Percentiles rank a stretch among this genome's conserved stretches.
Conservation (phyloP, 1,140 invertebrate species). For the Listronotus bonariensis region DNA sequence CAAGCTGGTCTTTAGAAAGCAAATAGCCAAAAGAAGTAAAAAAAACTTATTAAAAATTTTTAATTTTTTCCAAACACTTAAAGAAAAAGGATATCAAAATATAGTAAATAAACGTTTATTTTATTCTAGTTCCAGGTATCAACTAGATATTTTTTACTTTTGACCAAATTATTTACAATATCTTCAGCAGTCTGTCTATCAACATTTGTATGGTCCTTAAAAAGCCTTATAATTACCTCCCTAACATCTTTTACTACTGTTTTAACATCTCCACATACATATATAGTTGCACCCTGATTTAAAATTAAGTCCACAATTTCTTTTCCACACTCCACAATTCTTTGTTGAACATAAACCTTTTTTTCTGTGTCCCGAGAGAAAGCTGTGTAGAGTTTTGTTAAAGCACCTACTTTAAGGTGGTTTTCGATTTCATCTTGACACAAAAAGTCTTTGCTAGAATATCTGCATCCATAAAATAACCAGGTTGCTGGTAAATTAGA, state of each 20-base stretch:
- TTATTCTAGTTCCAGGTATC: conserved; percentile 16
- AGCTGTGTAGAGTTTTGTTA: conserved; percentile 64
- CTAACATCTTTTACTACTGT: conserved; percentile 73
- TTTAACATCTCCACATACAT: conserved; percentile 78
- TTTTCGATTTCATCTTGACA: conserved; percentile 63
- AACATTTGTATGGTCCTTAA: conserved; percentile 6
- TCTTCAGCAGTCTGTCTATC: conserved; percentile 13
- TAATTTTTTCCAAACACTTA: no score
- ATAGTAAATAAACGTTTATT: no score
- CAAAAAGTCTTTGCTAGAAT: conserved; percentile 67
- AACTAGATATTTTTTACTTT: conserved; percentile 21
- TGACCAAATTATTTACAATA: conserved; percentile 10
- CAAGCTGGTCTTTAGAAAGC: no score
- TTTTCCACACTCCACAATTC: conserved; percentile 60
- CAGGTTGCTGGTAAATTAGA: conserved; percentile 58
- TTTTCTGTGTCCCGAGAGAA: conserved; percentile 68
- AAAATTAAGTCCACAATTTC: conserved; percentile 64
- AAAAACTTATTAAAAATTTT: no score
- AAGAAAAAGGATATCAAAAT: no score
- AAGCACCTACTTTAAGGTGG: conserved; percentile 57
- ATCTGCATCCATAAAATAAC: conserved; percentile 79
- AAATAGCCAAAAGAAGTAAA: no score
- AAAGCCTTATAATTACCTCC: conserved; percentile 59
- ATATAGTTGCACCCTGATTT: conserved; percentile 64
- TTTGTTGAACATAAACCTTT: conserved; percentile 67